phyloP scores from a whole-genome alignment of 2,888 invertebrate species.

The Noctua janthina region DNA sequence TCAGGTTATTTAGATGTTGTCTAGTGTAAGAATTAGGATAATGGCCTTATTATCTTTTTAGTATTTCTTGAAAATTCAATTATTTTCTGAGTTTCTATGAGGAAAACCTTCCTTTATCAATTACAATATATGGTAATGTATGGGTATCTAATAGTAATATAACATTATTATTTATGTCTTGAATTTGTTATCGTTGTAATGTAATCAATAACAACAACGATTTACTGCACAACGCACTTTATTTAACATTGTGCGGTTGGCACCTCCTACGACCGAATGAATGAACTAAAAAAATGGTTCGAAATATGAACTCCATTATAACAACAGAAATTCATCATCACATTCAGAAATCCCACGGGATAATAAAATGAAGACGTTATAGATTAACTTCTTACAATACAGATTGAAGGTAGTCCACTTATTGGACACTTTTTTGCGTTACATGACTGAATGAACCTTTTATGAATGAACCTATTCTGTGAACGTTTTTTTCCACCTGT shows the following conservation, averaged over 20 bases:
- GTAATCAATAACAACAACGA: no score
- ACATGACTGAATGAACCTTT: slow-evolving; percentile 80
- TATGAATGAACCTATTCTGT: slow-evolving; percentile 78
- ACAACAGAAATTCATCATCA: slow-evolving; percentile 61
- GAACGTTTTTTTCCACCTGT: slow-evolving; percentile 81
- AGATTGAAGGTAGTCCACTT: slow-evolving; percentile 68
- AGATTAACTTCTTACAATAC: slow-evolving; percentile 80
- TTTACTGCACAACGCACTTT: not conserved
- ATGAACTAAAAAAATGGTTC: slow-evolving; percentile 41
- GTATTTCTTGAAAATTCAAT: not conserved
- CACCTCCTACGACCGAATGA: slow-evolving; percentile 30
- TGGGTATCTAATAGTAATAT: not conserved
- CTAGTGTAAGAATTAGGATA: not conserved
- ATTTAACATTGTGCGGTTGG: slow-evolving; percentile 42
- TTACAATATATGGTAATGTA: not conserved
- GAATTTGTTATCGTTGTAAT: no score
- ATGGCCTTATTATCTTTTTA: not conserved
- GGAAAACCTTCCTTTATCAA: not conserved
- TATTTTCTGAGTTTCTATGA: not conserved
- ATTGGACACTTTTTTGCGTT: slow-evolving; percentile 76
- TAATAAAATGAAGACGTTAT: slow-evolving; percentile 85
- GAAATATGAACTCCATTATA: slow-evolving; percentile 45
- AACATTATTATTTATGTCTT: no score
- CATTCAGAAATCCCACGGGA: slow-evolving; percentile 83
- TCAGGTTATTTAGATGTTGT: not conserved